Evolutionary conservation across 1,140 invertebrate genomes (phyloP).

Genomic region (Meteorus sp.): DNA sequence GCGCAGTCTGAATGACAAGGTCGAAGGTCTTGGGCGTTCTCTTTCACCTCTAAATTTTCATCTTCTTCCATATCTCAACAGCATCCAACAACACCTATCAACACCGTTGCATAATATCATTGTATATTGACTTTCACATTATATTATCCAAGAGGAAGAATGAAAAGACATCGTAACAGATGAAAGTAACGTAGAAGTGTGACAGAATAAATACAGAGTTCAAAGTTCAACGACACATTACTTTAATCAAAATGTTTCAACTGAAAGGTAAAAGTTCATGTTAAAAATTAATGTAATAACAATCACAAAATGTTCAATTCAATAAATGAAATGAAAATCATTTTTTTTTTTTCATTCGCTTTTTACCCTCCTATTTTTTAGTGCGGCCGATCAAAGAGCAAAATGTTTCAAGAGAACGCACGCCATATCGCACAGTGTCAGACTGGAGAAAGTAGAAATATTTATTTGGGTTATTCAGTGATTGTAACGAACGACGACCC

Average conservation of each 20-base stretch:
- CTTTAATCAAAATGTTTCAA: background rate
- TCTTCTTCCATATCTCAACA: background rate
- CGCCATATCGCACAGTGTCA: background rate
- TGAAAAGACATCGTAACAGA: too few species aligned
- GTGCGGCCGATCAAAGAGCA: background rate
- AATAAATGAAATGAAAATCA: too few species aligned
- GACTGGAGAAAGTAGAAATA: constrained; percentile 3
- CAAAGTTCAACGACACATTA: too few species aligned
- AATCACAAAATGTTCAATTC: too few species aligned
- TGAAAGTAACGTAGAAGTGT: too few species aligned
- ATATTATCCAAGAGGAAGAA: too few species aligned
- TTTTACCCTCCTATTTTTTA: too few species aligned
- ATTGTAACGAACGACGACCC: background rate
- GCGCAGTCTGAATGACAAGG: too few species aligned
- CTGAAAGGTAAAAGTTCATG: background rate
- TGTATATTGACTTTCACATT: background rate
- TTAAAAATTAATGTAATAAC: too few species aligned
- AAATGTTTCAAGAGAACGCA: background rate
- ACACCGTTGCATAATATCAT: background rate
- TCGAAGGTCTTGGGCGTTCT: constrained; percentile 18
- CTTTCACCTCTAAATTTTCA: background rate
- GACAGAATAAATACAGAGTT: too few species aligned
- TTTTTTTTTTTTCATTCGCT: too few species aligned
- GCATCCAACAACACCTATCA: background rate
- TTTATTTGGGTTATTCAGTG: constrained; percentile 1